Percentiles rank a stretch among this genome's conserved stretches.
Evolutionary conservation across 2,797 vertebrate species (phyloP).

Genomic region (Semotilus atromaculatus): DNA sequence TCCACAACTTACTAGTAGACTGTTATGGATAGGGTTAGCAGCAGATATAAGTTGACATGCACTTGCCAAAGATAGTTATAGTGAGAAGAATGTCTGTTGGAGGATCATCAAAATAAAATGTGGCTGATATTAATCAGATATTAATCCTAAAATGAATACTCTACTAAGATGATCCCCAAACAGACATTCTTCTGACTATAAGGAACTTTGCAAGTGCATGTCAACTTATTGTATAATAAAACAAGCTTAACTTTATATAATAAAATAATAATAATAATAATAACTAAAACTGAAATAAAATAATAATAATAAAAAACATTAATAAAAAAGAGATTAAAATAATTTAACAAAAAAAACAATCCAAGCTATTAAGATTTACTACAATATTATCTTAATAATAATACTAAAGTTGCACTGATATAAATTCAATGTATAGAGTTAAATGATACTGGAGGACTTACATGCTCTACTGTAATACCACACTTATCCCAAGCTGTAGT

Average conservation of each 20-base stretch:
- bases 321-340: too few species aligned
- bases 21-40: background rate
- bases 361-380: background rate
- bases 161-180: too few species aligned
- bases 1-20: background rate
- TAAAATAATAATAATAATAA: background rate
- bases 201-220: too few species aligned
- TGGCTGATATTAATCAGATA: too few species aligned
- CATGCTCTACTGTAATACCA: slow-evolving; percentile 70
- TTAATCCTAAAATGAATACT: too few species aligned
- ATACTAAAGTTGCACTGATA: background rate
- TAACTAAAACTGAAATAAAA: background rate
- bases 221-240: background rate
- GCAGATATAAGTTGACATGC: background rate
- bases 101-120: background rate
- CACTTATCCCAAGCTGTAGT: slow-evolving; percentile 81
- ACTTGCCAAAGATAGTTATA: background rate
- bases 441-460: slow-evolving; percentile 69
- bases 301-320: background rate
- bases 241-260: background rate
- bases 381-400: background rate
- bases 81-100: background rate
- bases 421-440: background rate
- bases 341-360: too few species aligned
- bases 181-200: too few species aligned